Evolutionary conservation across 2,888 invertebrate species (phyloP), one percentile per base, ranked within the genome.

Genomic region (Drosophila leonis): DNA sequence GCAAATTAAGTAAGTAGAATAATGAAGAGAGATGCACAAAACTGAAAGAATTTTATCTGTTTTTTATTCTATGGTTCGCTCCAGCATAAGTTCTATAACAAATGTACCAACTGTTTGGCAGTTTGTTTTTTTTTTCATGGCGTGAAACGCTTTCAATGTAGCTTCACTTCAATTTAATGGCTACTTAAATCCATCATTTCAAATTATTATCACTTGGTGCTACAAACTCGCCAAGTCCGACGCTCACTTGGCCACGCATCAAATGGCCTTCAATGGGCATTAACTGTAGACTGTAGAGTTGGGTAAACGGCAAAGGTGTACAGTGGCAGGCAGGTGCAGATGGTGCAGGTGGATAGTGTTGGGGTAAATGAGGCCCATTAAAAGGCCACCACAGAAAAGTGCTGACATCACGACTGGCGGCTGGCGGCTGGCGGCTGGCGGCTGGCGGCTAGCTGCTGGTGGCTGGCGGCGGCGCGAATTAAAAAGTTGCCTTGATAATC

Each of bases 401-500:
- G 84, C 84, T 84, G 84, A 84, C 84, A 84, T 87, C 79, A 77
- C 63, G 71, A 64, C 52, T 27, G 51, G 60, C 46, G 78, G 68
- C 49, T 51, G 68, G 63, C 56, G 77, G 51, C 46, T 46, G 13
- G 5, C 1, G 49, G 18, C 49, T 49, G 70, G 68, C 63, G 78
- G 54, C 51, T 33, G 6, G 9, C 1, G 48, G 12, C 49, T 20
- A 33, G 24, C 10, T 27, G 24, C 37, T 52, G 12, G 12, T 10
- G 37, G 62, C 41, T 62, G 76, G 56, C 39, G 72, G 68, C 49
- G 71, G 66, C 75, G 75, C 67, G 87, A 86, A 88, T 86, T 86
- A 88, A 86, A 86, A 86, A 86, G 86, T 86, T 86, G 88, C 84
- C 86, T 81, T 86, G 87, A 86, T 86, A 86, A 86, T 86, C 86